Base-by-base conservation (phyloP, 2,797 vertebrate species). In the Leptoclinus maculatus region DNA sequence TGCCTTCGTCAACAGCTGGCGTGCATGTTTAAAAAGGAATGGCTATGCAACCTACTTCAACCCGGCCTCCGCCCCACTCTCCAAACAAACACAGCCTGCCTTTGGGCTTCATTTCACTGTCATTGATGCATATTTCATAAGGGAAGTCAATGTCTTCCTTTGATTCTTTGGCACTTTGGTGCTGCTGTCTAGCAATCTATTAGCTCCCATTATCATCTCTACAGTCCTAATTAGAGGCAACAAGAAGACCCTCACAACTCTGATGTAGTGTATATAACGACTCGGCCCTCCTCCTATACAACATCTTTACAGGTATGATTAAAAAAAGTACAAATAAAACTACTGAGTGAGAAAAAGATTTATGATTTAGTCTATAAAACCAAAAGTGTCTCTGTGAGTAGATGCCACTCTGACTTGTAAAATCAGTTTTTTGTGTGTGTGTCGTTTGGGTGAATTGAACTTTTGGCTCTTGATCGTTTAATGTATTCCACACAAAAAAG, bases 51-150 rank as follows among this genome's bases (percentile, higher is more conserved):
- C 79, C 69, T 34, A 74, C 83, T 86, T 76, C 74, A 78, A 80
- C 43, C 58, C 84, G 51, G 78, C 72, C 77, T 66, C 56, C 74
- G 54, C 51, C 64, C 38, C 29, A 0, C 57, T 85, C 86, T 84
- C 76, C 81, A 83, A 85, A 90, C 86, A 87, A 89, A 91, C 79
- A 76, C 79, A 64, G 75, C 83, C 82, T 87, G 79, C 86, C 86
- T 91, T 91, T 91, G 82, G 91, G 92, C 83, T 92, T 82, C 57
- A 73, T 83, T 87, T 90, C 75, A 38, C 67, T 86, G 84, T 85
- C 83, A 88, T 56, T 81, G 83, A 93, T 91, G 82, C 83, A 92
- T 92, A 87, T 93, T 94, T 92, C 80, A 94, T 90, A 32, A 82
- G 82, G 67, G 86, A 88, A 76, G 90, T 91, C 82, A 82, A 67